These are phyloP conservation scores for Rhea americana DNA, from an alignment of 2,113 vertebrate species.

Conservation along the genomic window DNA sequence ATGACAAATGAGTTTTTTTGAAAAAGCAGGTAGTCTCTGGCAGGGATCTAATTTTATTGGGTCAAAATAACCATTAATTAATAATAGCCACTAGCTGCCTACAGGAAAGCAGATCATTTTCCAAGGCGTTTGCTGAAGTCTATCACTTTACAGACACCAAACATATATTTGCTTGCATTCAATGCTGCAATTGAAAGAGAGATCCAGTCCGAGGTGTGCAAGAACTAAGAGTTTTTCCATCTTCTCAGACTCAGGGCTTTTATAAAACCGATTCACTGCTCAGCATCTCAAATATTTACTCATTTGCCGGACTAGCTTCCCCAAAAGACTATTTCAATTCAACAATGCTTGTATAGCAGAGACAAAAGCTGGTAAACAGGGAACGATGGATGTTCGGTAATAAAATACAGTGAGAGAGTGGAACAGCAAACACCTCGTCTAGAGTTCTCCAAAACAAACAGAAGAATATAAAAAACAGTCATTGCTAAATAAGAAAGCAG, in stretches of 20 bases:
- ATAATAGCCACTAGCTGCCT: background rate
- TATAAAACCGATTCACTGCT: conserved; percentile 39
- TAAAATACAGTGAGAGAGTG: conserved; percentile 30
- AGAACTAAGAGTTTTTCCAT: conserved; percentile 8
- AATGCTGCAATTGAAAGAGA: background rate
- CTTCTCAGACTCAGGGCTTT: background rate
- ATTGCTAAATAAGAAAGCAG: background rate
- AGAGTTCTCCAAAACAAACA: conserved; percentile 16
- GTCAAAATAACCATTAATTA: conserved; percentile 19
- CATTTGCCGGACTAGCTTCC: conserved; percentile 47
- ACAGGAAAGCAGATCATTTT: background rate
- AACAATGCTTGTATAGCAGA: conserved; percentile 38
- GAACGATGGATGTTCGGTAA: background rate
- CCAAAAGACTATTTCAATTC: conserved; percentile 45
- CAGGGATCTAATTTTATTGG: background rate
- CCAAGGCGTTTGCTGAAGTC: background rate
- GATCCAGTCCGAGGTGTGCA: background rate
- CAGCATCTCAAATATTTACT: conserved; percentile 31
- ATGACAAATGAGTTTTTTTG: background rate
- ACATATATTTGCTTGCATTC: background rate
- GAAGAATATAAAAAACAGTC: conserved; percentile 21
- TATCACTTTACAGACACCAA: background rate
- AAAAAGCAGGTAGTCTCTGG: conserved; percentile 5
- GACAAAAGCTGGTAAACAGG: conserved; percentile 35
- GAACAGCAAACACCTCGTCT: conserved; percentile 36